These are phyloP conservation scores for Philotrypesis tridentata DNA, from an alignment of 1,140 invertebrate genomes.

Conservation along the genomic window DNA sequence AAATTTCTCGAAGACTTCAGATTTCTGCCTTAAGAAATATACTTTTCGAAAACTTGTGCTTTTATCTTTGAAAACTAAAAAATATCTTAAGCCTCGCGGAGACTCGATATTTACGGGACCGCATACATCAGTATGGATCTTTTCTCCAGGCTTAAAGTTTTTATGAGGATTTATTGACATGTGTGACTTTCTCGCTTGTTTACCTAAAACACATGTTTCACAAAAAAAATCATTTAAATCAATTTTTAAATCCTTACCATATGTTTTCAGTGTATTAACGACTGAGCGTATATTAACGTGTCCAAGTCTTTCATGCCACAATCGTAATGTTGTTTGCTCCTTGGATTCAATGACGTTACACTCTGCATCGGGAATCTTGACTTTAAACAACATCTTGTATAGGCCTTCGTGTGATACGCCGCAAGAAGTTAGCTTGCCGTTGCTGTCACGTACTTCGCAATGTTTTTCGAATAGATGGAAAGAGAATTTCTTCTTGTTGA, in stretches of 20 bases:
- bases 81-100: conserved; percentile 28
- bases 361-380: no score
- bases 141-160: neutral
- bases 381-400: no score
- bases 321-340: no score
- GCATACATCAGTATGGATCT: conserved; percentile 16
- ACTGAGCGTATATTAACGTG: no score
- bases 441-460: neutral
- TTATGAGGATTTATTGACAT: no score
- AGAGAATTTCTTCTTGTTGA: neutral
- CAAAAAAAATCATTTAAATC: neutral
- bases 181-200: neutral
- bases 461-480: neutral
- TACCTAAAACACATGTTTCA: neutral
- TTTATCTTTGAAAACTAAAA: conserved; percentile 59
- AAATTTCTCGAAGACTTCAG: conserved; percentile 62
- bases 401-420: no score
- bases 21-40: conserved; percentile 62
- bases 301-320: no score
- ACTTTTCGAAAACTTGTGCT: conserved; percentile 58
- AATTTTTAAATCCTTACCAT: neutral
- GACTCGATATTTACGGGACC: conserved; percentile 18
- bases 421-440: no score
- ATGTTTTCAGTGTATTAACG: no score
- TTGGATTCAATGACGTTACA: no score